phyloP scores from a whole-genome alignment of 2,888 invertebrate genomes.

The Lissonota sp. region DNA sequence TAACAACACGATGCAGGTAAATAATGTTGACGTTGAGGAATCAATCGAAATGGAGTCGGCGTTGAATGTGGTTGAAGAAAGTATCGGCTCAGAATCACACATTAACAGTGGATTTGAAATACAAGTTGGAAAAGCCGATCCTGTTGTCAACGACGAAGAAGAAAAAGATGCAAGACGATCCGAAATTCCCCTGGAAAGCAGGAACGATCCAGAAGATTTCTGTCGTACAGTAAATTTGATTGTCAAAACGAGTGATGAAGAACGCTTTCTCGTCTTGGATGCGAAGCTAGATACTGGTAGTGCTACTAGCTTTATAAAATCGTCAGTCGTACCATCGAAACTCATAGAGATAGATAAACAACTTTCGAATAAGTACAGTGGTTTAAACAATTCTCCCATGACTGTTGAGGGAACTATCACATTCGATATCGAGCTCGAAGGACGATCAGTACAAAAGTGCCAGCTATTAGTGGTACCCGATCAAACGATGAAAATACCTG shows the following conservation, averaged over 20 bases:
- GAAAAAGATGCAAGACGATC: no score
- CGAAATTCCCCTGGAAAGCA: no score
- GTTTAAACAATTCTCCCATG: background rate
- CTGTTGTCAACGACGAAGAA: no score
- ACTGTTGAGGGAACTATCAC: background rate
- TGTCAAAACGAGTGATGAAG: slow-evolving; percentile 6
- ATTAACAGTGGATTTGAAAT: no score
- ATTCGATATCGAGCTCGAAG: background rate
- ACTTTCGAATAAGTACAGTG: background rate
- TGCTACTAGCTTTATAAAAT: slow-evolving; percentile 52
- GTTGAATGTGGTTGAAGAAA: no score
- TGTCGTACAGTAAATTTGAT: background rate
- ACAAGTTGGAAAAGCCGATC: no score
- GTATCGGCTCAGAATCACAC: no score
- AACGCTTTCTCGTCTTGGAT: slow-evolving; percentile 25
- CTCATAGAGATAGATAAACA: no score
- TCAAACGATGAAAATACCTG: slow-evolving; percentile 16
- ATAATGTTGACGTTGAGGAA: slow-evolving; percentile 12
- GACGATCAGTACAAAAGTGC: no score
- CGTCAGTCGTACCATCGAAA: no score
- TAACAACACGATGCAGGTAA: slow-evolving; percentile 9
- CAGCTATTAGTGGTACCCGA: slow-evolving; percentile 29
- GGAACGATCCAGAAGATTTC: no score
- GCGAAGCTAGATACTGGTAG: slow-evolving; percentile 56
- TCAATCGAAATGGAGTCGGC: no score